A percentile compares a stretch with the other conserved stretches of the same genome.
Conservation (phyloP, 1,140 invertebrate genomes). For the Adelges cooleyi region DNA sequence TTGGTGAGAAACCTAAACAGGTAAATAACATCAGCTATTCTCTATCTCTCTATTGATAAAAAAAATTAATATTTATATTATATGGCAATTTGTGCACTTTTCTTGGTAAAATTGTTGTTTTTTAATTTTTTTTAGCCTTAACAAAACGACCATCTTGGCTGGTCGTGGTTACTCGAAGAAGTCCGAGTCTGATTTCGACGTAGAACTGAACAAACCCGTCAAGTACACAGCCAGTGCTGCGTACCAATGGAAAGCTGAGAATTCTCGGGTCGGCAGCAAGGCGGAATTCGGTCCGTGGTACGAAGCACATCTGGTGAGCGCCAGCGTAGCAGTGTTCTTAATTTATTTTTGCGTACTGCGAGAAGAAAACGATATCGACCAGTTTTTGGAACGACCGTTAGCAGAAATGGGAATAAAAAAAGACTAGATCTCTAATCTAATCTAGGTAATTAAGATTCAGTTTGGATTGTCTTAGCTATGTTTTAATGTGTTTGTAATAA, state of each 20-base stretch:
- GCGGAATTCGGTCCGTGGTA: conserved; percentile 16
- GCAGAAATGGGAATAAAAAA: neutral
- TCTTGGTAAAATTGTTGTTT: too few species aligned
- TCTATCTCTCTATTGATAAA: too few species aligned
- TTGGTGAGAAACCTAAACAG: too few species aligned
- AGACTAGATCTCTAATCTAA: neutral
- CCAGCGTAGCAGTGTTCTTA: neutral
- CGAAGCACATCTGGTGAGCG: neutral
- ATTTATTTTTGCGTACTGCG: neutral
- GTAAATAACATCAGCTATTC: too few species aligned
- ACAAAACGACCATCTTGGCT: neutral
- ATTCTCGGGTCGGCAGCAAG: neutral
- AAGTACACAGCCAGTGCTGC: neutral
- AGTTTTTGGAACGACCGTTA: neutral
- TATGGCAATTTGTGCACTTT: too few species aligned
- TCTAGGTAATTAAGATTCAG: too few species aligned
- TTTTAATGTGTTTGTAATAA: too few species aligned
- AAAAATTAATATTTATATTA: too few species aligned
- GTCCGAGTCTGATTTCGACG: neutral
- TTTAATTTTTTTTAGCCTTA: neutral
- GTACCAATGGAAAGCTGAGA: neutral
- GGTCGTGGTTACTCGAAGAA: neutral
- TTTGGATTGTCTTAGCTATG: too few species aligned
- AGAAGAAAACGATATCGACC: conserved; percentile 9
- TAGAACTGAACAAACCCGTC: neutral